Evolutionary conservation across 2,113 vertebrate genomes (phyloP).

Genomic region (Odocoileus virginianus): DNA sequence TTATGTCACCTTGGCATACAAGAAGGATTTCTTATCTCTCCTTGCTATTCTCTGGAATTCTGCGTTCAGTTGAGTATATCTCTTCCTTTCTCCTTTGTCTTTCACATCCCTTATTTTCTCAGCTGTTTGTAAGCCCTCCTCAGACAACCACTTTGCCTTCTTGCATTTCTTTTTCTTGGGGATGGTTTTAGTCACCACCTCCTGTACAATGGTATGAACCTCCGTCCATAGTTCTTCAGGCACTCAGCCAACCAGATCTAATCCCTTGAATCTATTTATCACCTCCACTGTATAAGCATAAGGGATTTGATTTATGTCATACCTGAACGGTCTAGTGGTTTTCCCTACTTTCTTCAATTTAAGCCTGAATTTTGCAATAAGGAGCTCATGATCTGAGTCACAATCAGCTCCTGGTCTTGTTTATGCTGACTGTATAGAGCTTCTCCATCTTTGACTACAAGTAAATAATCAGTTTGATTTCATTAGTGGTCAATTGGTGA

Average conservation of each 20-base stretch:
- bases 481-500: not conserved
- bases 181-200: not conserved
- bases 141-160: not conserved
- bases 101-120: not conserved
- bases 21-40: not conserved
- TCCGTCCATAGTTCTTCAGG: not conserved
- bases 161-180: not conserved
- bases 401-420: not conserved
- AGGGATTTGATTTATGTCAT: not conserved
- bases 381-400: not conserved
- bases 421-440: not conserved
- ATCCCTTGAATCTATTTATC: not conserved
- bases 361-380: not conserved
- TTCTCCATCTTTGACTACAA: not conserved
- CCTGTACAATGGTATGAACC: not conserved
- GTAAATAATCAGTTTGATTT: not conserved
- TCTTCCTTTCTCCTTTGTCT: not conserved
- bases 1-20: not conserved
- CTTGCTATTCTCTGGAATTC: not conserved
- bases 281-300: not conserved
- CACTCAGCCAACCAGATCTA: not conserved
- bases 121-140: not conserved
- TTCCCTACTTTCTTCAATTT: not conserved
- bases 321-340: not conserved
- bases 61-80: not conserved